Conservation (phyloP, 2,888 invertebrate species). For the Drosophila eohydei region DNA sequence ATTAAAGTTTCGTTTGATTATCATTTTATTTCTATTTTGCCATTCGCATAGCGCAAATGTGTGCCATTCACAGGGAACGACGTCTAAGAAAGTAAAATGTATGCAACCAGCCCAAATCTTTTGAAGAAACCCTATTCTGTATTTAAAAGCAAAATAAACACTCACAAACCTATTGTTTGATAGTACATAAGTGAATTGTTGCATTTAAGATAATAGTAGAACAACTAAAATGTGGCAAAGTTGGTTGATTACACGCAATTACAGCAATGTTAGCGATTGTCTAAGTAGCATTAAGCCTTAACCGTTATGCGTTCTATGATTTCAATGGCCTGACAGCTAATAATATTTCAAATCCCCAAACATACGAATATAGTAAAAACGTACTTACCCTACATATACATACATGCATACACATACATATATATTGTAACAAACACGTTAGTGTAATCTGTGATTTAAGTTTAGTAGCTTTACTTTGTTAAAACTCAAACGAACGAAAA, state of each 20-base stretch:
- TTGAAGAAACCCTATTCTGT: slow-evolving; percentile 37
- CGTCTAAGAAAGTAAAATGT: slow-evolving; percentile 3
- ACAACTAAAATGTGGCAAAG: slow-evolving; percentile 41
- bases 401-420: slow-evolving; percentile 52
- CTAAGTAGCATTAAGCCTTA: slow-evolving; percentile 61
- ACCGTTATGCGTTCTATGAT: slow-evolving; percentile 64
- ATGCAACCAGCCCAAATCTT: slow-evolving; percentile 44
- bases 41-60: slow-evolving; percentile 70
- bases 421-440: slow-evolving; percentile 79
- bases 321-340: slow-evolving; percentile 40
- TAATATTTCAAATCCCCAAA: slow-evolving; percentile 38
- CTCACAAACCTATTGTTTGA: slow-evolving; percentile 60
- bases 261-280: slow-evolving; percentile 67
- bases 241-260: slow-evolving; percentile 42
- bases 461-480: slow-evolving; percentile 83
- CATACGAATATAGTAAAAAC: slow-evolving; percentile 30
- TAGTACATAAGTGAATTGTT: slow-evolving; percentile 73
- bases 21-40: slow-evolving; percentile 54
- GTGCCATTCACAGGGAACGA: slow-evolving; percentile 70
- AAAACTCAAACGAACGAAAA: slow-evolving; percentile 57
- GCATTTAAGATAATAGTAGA: slow-evolving; percentile 61
- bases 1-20: slow-evolving; percentile 31
- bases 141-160: slow-evolving; percentile 24
- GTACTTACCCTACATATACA: slow-evolving; percentile 27
- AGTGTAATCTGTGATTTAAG: slow-evolving; percentile 85